Conservation (phyloP, 2,113 vertebrate genomes). For the Podarcis cretensis region DNA sequence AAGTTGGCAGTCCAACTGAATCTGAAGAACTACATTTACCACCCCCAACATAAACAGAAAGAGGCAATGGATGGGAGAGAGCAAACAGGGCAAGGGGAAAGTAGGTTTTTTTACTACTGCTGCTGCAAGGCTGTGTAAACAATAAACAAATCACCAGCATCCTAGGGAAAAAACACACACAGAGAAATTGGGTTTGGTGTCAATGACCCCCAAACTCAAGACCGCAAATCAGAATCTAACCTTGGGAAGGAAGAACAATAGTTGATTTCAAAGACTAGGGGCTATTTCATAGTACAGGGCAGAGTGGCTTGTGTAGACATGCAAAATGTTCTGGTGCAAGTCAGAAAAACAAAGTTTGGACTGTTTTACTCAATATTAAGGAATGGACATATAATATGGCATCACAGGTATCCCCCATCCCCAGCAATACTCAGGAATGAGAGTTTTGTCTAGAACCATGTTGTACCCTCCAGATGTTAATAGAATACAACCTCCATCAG, state of each 20-base stretch:
- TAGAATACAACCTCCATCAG: too few species aligned
- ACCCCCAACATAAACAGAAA: background rate
- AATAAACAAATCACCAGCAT: background rate
- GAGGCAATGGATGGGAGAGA: background rate
- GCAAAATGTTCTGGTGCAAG: too few species aligned
- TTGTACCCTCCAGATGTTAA: too few species aligned
- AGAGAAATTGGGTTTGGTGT: background rate
- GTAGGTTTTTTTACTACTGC: background rate
- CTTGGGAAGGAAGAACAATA: background rate
- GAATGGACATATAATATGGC: background rate
- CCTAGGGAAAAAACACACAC: background rate
- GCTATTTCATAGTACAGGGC: background rate
- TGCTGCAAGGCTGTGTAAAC: background rate
- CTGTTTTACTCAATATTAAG: too few species aligned
- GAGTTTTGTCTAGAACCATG: background rate
- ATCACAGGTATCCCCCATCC: background rate
- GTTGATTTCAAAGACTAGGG: conserved; percentile 24
- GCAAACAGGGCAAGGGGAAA: background rate
- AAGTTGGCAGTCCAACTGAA: too few species aligned
- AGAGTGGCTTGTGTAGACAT: background rate
- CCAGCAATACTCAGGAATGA: background rate
- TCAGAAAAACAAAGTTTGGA: background rate
- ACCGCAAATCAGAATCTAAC: background rate
- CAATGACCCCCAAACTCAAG: background rate
- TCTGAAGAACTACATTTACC: too few species aligned